Evolutionary conservation across 53 echinoderm and acorn worm species (phyloP), one percentile per base, ranked within the genome.

Genomic region (Paelopatides confundens): DNA sequence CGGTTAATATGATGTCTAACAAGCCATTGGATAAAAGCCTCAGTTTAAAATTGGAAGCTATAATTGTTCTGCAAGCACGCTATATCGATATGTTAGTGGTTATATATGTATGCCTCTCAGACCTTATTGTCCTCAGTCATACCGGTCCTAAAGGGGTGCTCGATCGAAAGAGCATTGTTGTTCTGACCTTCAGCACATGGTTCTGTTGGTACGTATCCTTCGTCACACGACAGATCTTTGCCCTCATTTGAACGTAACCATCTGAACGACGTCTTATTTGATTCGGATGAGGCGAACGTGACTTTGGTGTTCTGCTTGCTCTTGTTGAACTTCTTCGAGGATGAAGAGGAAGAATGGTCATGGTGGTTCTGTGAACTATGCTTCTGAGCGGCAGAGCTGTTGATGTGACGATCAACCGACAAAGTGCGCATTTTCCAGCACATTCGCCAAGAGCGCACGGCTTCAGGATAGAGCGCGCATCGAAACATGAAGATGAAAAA

Each of bases 401-500:
- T 83, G 40, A 83, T 64, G 65, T 83, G 87, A 23, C 81, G 70
- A 66, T 87, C 91, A 30, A 82, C 76, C 65, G 92, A 90, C 26
- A 88, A 71, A 5, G 95, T 90, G 76, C 82, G 90, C 52, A 90
- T 58, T 23, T 85, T 77, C 81, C 86, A 62, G 46, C 85, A 88
- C 67, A 82, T 43, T 4, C 83, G 66, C 96, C 96, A 96, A 13
- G 91, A 89, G 32, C 96, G 88, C 52, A 96, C 33, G 35, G 94
- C 96, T 63, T 96, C 96, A 4, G 96, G 96, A 64, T 96, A 92
- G 30, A 96, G 88, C 4, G 96, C 96, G 87, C 96, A 96, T 2
- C 96, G 94, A 71, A 96, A 96, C 24, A 96, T 69, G 67, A 96
- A 96, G 34, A 96, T 96, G 89, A 96, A 96, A 40, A 96, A 96